Evolutionary conservation across 1,140 invertebrate species (phyloP), one percentile per base, ranked within the genome.

Genomic region (Drosophila virilis): DNA sequence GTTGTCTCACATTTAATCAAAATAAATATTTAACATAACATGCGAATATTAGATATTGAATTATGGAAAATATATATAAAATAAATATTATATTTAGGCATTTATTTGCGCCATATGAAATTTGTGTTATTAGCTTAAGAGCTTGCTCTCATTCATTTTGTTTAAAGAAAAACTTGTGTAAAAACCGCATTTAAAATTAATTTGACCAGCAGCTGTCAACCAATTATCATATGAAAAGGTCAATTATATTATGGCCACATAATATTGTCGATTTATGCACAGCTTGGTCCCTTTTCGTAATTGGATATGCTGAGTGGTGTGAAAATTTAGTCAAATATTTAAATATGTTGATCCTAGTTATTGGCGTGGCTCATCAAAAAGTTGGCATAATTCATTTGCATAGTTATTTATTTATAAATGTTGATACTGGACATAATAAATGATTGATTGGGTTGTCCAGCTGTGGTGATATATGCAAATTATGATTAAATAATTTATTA

Each of bases 261-360:
- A 52, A 60, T 61, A 12, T 22, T 2, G 35, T 60, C 35, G 51
- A 60, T 60, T 42, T 68, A 68, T 68, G 45, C 65, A 68, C 15
- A 40, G 7, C 28, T 8, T 28, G 28, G 6, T 3, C 22, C 33
- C 5, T 35, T 28, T 28, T 6, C n/a, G 50, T 8, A 7, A 40
- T 40, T 6, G 3, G 6, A n/a, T 12, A 0, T 40, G 9, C 9
- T 40, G 38, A 48, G 46, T 48, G 15, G 46, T 48, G 17, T n/a
- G 7, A 43, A 43, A 43, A 43, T 43, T n/a, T 6, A 2, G 42
- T 43, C n/a, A 6, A 43, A 13, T n/a, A 43, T n/a, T 43, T 43
- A 13, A 17, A 46, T 9, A 22, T n/a, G 42, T 10, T 43, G 8
- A 7, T 46, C 3, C 6, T 17, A 8, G 42, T 15, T 15, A 45